Percentiles rank a stretch among this genome's conserved stretches.
Conservation (phyloP, 2,797 vertebrate species). For the Lithobates sylvaticus region DNA sequence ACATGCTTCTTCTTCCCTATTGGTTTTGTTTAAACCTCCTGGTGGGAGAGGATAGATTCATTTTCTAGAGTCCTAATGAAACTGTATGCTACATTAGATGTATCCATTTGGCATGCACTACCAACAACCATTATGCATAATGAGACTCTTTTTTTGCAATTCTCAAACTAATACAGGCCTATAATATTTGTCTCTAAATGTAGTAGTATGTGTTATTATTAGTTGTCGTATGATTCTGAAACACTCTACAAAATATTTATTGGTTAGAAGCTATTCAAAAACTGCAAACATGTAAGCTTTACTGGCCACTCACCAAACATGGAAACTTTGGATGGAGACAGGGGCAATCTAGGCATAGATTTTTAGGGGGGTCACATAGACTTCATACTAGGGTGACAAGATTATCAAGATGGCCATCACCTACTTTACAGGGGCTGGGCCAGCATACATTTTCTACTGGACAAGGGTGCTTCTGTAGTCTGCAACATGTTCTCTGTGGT, state of each 20-base stretch:
- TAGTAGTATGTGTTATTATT: constrained; percentile 61
- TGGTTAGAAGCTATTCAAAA: background rate
- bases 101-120: constrained; percentile 84
- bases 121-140: constrained; percentile 82
- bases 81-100: constrained; percentile 88
- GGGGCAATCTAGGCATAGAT: no score
- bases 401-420: no score
- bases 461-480: no score
- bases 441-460: no score
- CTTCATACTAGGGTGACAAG: no score
- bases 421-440: no score
- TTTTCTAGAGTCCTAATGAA: constrained; percentile 84
- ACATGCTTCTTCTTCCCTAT: constrained; percentile 76
- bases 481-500: no score
- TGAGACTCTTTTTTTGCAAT: constrained; percentile 76
- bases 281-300: background rate
- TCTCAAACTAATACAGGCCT: constrained; percentile 75
- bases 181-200: constrained; percentile 68
- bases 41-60: constrained; percentile 81
- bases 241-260: background rate
- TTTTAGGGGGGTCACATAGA: no score
- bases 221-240: constrained; percentile 52
- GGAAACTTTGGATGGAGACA: background rate
- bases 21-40: constrained; percentile 85
- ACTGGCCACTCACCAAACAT: background rate